A percentile compares a stretch with the other conserved stretches of the same genome.
phyloP scores from a whole-genome alignment of 2,797 vertebrate genomes.

The Falco berigora region DNA sequence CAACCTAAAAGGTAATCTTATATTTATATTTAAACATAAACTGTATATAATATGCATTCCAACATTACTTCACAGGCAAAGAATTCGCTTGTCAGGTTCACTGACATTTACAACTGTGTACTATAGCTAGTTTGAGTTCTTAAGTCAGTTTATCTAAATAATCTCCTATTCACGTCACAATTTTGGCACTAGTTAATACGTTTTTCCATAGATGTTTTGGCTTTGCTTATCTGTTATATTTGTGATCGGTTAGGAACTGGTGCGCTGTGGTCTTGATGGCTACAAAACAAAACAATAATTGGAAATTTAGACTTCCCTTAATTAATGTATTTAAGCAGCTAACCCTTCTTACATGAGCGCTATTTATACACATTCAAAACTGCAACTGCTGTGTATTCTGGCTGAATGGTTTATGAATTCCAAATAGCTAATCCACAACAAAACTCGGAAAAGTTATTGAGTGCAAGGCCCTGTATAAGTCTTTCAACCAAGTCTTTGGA shows the following conservation, averaged over 20 bases:
- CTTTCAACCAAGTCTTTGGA: background rate
- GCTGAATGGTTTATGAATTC: background rate
- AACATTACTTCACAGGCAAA: conserved; percentile 50
- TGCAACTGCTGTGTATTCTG: background rate
- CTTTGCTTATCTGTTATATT: background rate
- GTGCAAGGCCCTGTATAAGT: background rate
- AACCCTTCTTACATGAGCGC: background rate
- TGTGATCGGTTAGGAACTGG: background rate
- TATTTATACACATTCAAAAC: background rate
- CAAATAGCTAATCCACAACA: background rate
- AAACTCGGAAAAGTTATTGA: background rate
- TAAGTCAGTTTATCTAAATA: conserved; percentile 61
- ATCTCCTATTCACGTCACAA: conserved; percentile 43
- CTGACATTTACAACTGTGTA: conserved; percentile 56
- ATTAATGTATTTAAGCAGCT: background rate
- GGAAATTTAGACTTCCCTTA: background rate
- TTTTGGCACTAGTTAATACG: conserved; percentile 24
- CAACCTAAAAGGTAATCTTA: conserved; percentile 37
- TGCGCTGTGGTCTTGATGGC: background rate
- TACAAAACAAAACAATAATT: background rate
- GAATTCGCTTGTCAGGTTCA: conserved; percentile 56
- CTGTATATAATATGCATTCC: background rate
- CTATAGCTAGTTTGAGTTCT: conserved; percentile 29
- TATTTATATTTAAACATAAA: conserved; percentile 55
- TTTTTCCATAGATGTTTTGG: conserved; percentile 11